phyloP scores from a whole-genome alignment of 2,113 vertebrate genomes.

The Pollachius pollachius region DNA sequence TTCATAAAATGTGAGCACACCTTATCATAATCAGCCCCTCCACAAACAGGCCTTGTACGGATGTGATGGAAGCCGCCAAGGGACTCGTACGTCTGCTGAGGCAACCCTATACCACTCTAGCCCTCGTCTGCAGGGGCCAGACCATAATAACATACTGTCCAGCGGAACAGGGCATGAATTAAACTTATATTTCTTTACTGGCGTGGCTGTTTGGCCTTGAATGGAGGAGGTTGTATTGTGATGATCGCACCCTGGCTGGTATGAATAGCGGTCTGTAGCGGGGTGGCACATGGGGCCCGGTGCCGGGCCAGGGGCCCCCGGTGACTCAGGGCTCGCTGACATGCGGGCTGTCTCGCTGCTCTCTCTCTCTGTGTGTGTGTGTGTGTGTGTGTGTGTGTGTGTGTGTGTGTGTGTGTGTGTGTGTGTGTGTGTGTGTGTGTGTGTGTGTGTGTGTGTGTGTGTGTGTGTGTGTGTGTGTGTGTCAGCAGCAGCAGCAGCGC shows the following conservation, averaged over 20 bases:
- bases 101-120: constrained; percentile 46
- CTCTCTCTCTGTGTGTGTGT: no score
- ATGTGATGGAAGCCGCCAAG: background rate
- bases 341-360: constrained; percentile 27
- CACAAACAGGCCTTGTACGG: no score
- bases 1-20: no score
- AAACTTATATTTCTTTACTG: constrained; percentile 17
- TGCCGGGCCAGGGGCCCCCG: constrained; percentile 33
- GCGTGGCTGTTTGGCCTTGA: constrained; percentile 40
- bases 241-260: constrained; percentile 52
- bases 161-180: constrained; percentile 38
- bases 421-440: no score
- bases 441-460: background rate
- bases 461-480: constrained; percentile 10
- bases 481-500: constrained; percentile 40
- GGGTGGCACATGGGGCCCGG: constrained; percentile 40
- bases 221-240: constrained; percentile 41
- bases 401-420: no score
- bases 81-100: constrained; percentile 12
- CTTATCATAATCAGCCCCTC: no score
- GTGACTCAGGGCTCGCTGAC: constrained; percentile 65
- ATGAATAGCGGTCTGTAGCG: constrained; percentile 63
- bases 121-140: constrained; percentile 55
- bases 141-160: constrained; percentile 56
- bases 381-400: no score